Percentiles rank a stretch among this genome's conserved stretches.
Conservation (phyloP, 2,888 invertebrate genomes). For the Acanthosepion esculentum region DNA sequence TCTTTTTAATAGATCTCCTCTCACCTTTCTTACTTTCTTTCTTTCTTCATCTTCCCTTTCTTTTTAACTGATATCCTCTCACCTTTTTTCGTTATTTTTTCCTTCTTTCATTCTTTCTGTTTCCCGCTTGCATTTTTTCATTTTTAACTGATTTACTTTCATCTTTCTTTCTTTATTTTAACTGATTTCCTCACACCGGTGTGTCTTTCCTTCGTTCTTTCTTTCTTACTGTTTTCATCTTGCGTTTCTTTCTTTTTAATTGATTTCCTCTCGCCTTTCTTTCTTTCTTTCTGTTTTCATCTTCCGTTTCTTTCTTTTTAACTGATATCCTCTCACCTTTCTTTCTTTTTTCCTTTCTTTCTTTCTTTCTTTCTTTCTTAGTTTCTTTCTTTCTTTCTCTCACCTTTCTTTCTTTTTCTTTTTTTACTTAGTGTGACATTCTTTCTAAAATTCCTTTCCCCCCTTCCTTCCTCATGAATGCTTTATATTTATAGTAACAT, state of each 20-base stretch:
- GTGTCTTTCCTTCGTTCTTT: too few relatives aligned
- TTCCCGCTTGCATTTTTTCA: background rate
- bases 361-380: background rate
- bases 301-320: background rate
- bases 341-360: background rate
- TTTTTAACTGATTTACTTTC: background rate
- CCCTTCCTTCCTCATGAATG: too few relatives aligned
- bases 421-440: too few relatives aligned
- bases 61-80: background rate
- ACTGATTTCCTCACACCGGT: too few relatives aligned
- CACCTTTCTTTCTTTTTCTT: too few relatives aligned
- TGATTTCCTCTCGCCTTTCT: background rate
- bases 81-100: too few relatives aligned
- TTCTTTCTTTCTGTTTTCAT: background rate
- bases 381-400: background rate
- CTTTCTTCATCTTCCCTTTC: background rate
- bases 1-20: background rate
- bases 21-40: background rate
- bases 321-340: too few relatives aligned
- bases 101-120: too few relatives aligned
- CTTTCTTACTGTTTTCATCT: too few relatives aligned
- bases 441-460: too few relatives aligned
- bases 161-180: too few relatives aligned
- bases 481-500: too few relatives aligned
- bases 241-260: background rate